Base-by-base conservation (phyloP, 2,113 vertebrate species). In the Sander lucioperca region DNA sequence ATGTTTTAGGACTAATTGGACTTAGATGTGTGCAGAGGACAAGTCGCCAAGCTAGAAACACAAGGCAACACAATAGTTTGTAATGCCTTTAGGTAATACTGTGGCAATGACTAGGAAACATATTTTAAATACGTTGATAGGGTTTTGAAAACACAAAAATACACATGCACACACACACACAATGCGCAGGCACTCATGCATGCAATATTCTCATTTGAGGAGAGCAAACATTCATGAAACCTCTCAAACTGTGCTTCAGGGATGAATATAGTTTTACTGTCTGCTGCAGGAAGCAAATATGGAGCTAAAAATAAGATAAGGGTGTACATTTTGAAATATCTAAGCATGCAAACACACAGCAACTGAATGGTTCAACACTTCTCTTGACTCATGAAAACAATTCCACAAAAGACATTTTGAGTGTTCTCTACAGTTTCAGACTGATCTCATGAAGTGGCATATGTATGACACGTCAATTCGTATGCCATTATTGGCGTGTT, bases 141-240 rank as follows among this genome's bases (percentile, higher is more conserved):
- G 74, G 72, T 80, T 83, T 83, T 68, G 51, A 67, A 72, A 25
- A 79, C 21, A 47, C 43, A 65, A 13, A 36, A 25, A 33, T n/a
- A 62, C 6, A 63, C 13, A 56, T 3, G 7, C 14, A 53, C 27
- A 19, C 14, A 54, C 16, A 58, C 10, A 45, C 39, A 43, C 48
- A 43, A 64, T 39, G 45, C 2, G 62, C 2, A 39, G 51, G 30
- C 16, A 57, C 12, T 80, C 64, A 63, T 77, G 74, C 59, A 68
- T 76, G 57, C 45, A 63, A 9, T 72, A 36, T 65, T 78, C 23
- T 45, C 39, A 80, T 75, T 75, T 78, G 53, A 11, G 53, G 47
- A 68, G n/a, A 77, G 21, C 64, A 80, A 80, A 74, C 61, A 74
- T 25, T 79, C 54, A 30, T 73, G 51, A n/a, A 53, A 25, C 10